Evolutionary conservation across 2,888 invertebrate genomes (phyloP).

Genomic region (Drymonia ruficornis): DNA sequence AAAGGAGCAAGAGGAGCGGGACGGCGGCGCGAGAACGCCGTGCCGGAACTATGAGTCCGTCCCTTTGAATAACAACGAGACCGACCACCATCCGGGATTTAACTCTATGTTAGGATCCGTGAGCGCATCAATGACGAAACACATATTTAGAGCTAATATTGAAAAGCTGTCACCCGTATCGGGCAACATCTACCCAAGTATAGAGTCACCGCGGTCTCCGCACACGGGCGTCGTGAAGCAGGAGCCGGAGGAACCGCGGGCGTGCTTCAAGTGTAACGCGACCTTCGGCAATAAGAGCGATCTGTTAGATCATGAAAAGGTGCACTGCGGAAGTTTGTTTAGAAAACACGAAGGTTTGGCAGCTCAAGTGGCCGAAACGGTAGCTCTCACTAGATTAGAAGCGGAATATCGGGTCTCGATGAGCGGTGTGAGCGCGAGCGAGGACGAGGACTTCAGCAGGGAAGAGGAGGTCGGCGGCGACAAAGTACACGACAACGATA

Average conservation of each 20-base stretch:
- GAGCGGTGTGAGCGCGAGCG: constrained; percentile 84
- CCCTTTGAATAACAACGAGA: constrained; percentile 55
- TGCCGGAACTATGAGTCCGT: constrained; percentile 62
- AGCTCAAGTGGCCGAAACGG: constrained; percentile 90
- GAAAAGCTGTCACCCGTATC: constrained; percentile 87
- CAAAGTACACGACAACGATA: constrained; percentile 86
- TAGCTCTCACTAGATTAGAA: constrained; percentile 82
- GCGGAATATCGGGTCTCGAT: constrained; percentile 79
- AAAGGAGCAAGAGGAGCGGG: constrained; percentile 70
- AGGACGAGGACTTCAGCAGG: constrained; percentile 85
- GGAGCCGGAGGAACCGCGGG: constrained; percentile 71
- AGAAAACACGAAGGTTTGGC: constrained; percentile 89
- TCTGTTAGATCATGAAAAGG: constrained; percentile 90
- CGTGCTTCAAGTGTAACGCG: constrained; percentile 85
- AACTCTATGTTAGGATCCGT: constrained; percentile 90
- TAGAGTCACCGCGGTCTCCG: constrained; percentile 60
- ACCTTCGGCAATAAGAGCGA: constrained; percentile 85
- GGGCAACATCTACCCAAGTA: constrained; percentile 69
- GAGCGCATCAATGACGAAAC: constrained; percentile 89
- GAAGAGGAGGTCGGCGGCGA: constrained; percentile 72
- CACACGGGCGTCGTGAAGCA: constrained; percentile 61
- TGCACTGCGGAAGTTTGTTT: constrained; percentile 83
- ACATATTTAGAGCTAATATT: constrained; percentile 88
- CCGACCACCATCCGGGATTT: constrained; percentile 86
- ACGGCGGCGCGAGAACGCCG: constrained; percentile 53